Evolutionary conservation across 2,888 invertebrate genomes (phyloP).

Genomic region (Orchesellides sinensis): DNA sequence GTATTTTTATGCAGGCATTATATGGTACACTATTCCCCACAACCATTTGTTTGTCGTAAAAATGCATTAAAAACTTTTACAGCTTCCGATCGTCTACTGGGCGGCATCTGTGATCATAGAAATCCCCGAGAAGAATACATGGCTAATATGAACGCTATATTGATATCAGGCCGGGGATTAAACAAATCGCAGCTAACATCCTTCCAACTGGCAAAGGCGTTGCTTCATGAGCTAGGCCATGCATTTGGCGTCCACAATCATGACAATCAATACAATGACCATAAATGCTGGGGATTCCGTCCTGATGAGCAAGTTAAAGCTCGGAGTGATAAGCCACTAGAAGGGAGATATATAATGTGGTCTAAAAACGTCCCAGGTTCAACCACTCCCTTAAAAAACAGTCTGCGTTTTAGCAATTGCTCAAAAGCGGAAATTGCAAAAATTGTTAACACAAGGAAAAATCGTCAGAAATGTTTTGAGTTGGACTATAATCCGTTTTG

Average conservation of each 20-base stretch:
- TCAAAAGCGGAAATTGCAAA: neutral
- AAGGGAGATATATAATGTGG: slow-evolving; percentile 63
- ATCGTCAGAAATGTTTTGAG: slow-evolving; percentile 30
- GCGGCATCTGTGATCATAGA: slow-evolving; percentile 61
- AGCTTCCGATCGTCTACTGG: slow-evolving; percentile 40
- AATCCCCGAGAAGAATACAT: slow-evolving; percentile 27
- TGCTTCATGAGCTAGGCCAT: slow-evolving; percentile 58
- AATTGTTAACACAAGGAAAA: slow-evolving; percentile 8
- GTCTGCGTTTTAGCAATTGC: slow-evolving; percentile 10
- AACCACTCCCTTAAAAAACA: neutral
- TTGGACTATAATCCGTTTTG: slow-evolving; percentile 50
- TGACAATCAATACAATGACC: slow-evolving; percentile 44
- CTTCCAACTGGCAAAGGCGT: slow-evolving; percentile 37
- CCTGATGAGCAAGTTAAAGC: neutral
- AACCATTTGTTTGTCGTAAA: neutral
- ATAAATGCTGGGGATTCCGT: slow-evolving; percentile 35
- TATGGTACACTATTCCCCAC: too few species aligned
- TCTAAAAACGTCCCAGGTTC: neutral
- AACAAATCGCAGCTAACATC: slow-evolving; percentile 23
- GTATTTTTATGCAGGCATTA: too few species aligned
- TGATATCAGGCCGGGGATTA: slow-evolving; percentile 35
- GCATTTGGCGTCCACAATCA: slow-evolving; percentile 53
- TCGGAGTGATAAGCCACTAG: neutral
- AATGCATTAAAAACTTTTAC: neutral
- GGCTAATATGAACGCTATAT: slow-evolving; percentile 42